Base-by-base conservation (phyloP, 2,113 vertebrate genomes). In the Leptocoma aspasia region DNA sequence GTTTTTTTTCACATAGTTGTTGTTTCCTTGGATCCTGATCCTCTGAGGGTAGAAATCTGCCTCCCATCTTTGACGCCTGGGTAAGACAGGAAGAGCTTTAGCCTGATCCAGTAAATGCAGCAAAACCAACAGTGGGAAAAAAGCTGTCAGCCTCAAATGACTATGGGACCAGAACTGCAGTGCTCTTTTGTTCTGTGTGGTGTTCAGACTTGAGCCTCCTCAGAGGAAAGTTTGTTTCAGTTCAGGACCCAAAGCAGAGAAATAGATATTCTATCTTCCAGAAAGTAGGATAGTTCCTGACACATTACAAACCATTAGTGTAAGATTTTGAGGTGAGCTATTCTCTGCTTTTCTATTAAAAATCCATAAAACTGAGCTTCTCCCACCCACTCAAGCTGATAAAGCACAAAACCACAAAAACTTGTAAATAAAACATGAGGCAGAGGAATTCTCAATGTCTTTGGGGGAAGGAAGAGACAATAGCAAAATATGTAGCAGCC, bases 381-480 rank as follows among this genome's bases (percentile, higher is more conserved):
- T 35, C 54, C 71, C 37, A 50, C 76, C 47, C 80, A 68, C 42
- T 44, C 39, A 24, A 75, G 60, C 37, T 93, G 88, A 94, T 94
- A 92, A 92, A 93, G 78, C 45, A 89, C 39, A 50, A 82, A 80
- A 9, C 54, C 52, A 83, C n/a, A 78, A 26, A 75, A 82, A 37
- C 37, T 91, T 92, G 53, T 86, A 73, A 92, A 94, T 86, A 82
- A 84, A 90, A 83, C 59, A 89, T 47, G 64, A 93, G 21, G 24
- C 14, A 1, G 76, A 81, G 50, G 86, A 91, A 66, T 70, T 75
- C 79, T 79, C 56, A 45, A 1, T 83, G 82, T 63, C 71, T 83
- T 84, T 82, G 61, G 28, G 76, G 44, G 26, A 82, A 86, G 61
- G 61, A 92, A 92, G 59, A 90, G 24, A 84, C 88, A 94, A 90